These are phyloP conservation scores for Alethe castanea DNA, from an alignment of 2,113 vertebrate species.

Conservation along the genomic window DNA sequence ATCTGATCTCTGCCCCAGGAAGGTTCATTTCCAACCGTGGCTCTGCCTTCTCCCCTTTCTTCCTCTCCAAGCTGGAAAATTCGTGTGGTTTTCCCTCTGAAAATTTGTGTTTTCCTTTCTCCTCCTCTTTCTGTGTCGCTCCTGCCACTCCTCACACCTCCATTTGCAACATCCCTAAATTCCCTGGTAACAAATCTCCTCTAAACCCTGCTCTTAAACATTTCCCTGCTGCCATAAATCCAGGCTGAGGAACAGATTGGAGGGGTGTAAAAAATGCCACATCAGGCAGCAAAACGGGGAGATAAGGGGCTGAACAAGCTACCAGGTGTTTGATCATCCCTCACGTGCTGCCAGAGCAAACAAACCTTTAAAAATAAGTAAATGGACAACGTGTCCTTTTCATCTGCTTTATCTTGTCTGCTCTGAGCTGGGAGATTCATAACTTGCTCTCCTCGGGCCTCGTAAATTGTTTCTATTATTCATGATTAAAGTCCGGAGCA, in stretches of 20 bases:
- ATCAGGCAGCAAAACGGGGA: neutral
- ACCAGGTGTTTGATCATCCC: neutral
- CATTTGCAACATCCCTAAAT: neutral
- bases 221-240: neutral
- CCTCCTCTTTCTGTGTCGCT: neutral
- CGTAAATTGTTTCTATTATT: neutral
- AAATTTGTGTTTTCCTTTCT: neutral
- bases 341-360: neutral
- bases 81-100: rapidly evolving
- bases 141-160: neutral
- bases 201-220: neutral
- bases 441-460: neutral
- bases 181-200: neutral
- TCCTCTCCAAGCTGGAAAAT: neutral
- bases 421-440: neutral
- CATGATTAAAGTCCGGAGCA: neutral
- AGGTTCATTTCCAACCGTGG: neutral
- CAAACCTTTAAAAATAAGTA: neutral
- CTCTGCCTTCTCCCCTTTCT: neutral
- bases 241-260: neutral
- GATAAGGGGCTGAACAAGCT: neutral
- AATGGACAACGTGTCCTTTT: neutral
- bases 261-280: neutral
- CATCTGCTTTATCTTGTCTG: neutral
- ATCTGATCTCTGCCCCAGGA: neutral